phyloP scores from a whole-genome alignment of 2,797 vertebrate genomes.

The Sebastes iracundus region DNA sequence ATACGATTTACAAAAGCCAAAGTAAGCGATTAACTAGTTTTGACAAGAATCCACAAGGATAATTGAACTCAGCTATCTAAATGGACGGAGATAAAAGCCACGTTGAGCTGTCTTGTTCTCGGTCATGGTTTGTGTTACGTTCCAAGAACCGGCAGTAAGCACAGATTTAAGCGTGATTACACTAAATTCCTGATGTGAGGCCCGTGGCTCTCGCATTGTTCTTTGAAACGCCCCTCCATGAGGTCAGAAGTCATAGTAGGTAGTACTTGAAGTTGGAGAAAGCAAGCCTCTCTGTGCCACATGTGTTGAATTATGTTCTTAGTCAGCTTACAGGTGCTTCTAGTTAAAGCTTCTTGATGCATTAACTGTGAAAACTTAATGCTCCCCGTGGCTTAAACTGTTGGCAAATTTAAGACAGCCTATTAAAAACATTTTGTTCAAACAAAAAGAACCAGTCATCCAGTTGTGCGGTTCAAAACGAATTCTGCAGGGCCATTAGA shows the following conservation, averaged over 20 bases:
- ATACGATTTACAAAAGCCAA: conserved; percentile 4
- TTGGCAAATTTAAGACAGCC: conserved; percentile 72
- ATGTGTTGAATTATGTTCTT: conserved; percentile 72
- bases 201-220: conserved; percentile 35
- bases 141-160: conserved; percentile 45
- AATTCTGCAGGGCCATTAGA: background rate
- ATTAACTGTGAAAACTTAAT: conserved; percentile 78
- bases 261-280: conserved; percentile 56
- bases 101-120: conserved; percentile 18
- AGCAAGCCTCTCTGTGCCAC: conserved; percentile 47
- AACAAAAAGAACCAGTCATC: conserved; percentile 21
- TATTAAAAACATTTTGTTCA: conserved; percentile 45
- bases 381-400: conserved; percentile 62
- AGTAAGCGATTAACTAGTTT: conserved; percentile 42
- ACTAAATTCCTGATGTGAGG: conserved; percentile 37
- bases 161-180: conserved; percentile 44
- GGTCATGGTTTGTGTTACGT: conserved; percentile 56
- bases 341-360: conserved; percentile 78
- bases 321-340: conserved; percentile 74
- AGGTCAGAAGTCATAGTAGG: conserved; percentile 59
- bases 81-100: conserved; percentile 58
- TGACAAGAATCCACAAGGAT: conserved; percentile 49
- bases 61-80: conserved; percentile 57
- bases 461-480: conserved; percentile 7
- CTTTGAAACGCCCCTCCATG: conserved; percentile 44